Percentiles rank a stretch among this genome's conserved stretches.
phyloP scores from a whole-genome alignment of 1,140 invertebrate species.

The Anastrepha ludens region DNA sequence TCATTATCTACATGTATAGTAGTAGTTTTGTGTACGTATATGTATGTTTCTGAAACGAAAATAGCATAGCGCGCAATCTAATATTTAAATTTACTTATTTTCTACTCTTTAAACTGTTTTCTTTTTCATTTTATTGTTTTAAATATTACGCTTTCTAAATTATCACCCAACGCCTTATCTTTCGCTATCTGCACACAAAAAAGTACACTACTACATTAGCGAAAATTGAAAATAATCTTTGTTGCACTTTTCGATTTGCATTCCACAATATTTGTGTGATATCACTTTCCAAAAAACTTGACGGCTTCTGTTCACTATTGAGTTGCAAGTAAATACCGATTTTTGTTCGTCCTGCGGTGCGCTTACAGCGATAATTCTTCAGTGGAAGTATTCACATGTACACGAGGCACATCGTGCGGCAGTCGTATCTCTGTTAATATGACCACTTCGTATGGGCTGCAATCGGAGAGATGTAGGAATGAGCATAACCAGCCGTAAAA shows the following conservation, averaged over 20 bases:
- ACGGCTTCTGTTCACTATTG: constrained; percentile 39
- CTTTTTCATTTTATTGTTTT: too few relatives aligned
- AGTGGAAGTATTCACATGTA: constrained; percentile 70
- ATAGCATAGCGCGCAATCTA: too few relatives aligned
- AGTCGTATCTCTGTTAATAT: constrained; percentile 69
- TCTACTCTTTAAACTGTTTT: too few relatives aligned
- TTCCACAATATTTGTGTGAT: background rate
- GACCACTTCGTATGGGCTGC: constrained; percentile 74
- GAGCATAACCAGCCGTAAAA: constrained; percentile 87
- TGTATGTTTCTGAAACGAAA: too few relatives aligned
- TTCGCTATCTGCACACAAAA: background rate
- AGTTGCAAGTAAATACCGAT: background rate
- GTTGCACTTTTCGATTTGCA: constrained; percentile 13
- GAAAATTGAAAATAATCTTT: background rate
- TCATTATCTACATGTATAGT: too few relatives aligned
- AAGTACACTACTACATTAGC: background rate
- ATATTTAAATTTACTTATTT: too few relatives aligned
- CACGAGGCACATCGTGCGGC: constrained; percentile 64
- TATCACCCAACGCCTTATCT: background rate
- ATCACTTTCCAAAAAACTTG: constrained; percentile 37
- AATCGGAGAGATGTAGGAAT: constrained; percentile 81
- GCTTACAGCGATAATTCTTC: constrained; percentile 71
- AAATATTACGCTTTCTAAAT: background rate
- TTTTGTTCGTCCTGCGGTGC: background rate
- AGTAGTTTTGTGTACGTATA: too few relatives aligned